Evolutionary conservation across 2,888 invertebrate species (phyloP), one percentile per base, ranked within the genome.

Genomic region (Meganola albula): DNA sequence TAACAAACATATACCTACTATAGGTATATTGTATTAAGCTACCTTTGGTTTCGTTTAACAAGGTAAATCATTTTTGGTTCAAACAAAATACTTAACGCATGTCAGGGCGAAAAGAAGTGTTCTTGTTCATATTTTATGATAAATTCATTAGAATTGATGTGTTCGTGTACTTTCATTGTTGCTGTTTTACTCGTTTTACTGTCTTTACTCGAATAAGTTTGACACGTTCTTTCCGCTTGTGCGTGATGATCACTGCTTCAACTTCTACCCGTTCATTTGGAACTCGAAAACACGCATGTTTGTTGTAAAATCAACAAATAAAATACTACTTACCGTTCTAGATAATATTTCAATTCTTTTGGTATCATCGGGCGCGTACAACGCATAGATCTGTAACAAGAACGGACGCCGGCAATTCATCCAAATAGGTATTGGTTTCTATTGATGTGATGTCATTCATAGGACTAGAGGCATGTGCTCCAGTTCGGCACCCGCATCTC

Each of bases 191-290:
- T n/a, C n/a, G n/a, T n/a, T n/a, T n/a, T 65, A 63, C 56, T 70
- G 70, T 74, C 63, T 70, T 62, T 72, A 63, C 69, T 66, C 63
- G 59, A n/a, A 73, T 78, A 67, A 73, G 62, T 71, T 74, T 59
- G 68, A 80, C 84, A 83, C 83, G 67, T 83, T 80, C 82, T 82
- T 83, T 83, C 80, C 83, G 85, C 85, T 85, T 85, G 66, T 75
- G 85, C 83, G 85, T 84, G 77, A 69, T 84, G 76, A 68, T 78
- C 85, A 85, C 85, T 60, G 85, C 85, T 85, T 85, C 68, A 58
- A 54, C 66, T 68, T 71, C n/a, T n/a, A n/a, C n/a, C n/a, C n/a
- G 56, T 75, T 74, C 66, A 47, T 53, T 49, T 55, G 46, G 27
- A 47, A 44, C 35, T 36, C 32, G 27, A 45, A 40, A 50, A 43